Evolutionary conservation across 1,140 invertebrate species (phyloP).

Genomic region (Drosophila nebulosa): DNA sequence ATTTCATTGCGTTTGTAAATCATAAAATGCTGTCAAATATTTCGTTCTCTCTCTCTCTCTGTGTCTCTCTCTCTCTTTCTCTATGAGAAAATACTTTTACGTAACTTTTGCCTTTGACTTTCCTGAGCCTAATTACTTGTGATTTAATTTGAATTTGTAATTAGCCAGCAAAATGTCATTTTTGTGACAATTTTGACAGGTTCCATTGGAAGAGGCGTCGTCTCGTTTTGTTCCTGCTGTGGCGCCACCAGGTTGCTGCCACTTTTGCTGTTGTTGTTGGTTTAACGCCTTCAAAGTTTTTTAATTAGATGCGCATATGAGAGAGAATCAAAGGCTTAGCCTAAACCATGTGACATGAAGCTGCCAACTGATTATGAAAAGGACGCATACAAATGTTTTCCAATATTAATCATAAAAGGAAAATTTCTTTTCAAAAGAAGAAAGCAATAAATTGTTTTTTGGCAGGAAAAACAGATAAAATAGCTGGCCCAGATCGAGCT

Average conservation of each 20-base stretch:
- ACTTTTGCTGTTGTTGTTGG: conserved; percentile 41
- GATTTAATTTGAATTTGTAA: conserved; percentile 80
- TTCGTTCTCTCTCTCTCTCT: neutral
- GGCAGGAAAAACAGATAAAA: no score
- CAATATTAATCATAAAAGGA: neutral
- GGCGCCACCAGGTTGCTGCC: conserved; percentile 7
- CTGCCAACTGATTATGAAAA: neutral
- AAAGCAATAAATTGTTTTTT: neutral
- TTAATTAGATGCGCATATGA: conserved; percentile 43
- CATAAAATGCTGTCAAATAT: conserved; percentile 69
- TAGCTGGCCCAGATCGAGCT: neutral
- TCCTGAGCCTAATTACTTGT: conserved; percentile 64
- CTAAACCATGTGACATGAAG: neutral
- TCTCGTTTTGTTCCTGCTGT: neutral
- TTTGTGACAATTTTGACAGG: conserved; percentile 70
- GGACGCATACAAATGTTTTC: neutral
- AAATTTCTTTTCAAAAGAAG: no score
- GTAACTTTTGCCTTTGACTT: conserved; percentile 51
- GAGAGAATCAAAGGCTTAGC: neutral
- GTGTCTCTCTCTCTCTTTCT: neutral
- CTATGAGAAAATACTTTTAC: neutral
- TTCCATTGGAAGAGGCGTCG: neutral
- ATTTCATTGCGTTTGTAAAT: conserved; percentile 72
- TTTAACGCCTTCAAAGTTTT: conserved; percentile 52
- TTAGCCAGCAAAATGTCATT: conserved; percentile 74